Evolutionary conservation across 1,140 invertebrate genomes (phyloP).

Genomic region (Ericerus pela): DNA sequence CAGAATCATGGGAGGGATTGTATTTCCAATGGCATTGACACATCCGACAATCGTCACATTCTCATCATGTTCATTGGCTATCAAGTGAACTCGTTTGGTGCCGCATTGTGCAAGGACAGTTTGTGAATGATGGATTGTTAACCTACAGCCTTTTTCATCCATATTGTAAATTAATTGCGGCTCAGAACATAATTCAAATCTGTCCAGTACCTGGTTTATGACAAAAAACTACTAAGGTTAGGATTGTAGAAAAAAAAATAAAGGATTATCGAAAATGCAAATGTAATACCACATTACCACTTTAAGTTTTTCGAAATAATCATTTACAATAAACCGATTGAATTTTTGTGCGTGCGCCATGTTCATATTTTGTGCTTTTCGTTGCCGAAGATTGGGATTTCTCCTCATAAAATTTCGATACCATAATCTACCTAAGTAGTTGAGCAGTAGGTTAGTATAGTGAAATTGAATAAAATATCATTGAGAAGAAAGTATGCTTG

Average conservation of each 20-base stretch:
- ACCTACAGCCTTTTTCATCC: slow-evolving; percentile 31
- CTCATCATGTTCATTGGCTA: slow-evolving; percentile 29
- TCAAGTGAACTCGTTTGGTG: slow-evolving; percentile 27
- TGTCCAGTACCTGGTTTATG: no score
- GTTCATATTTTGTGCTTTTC: slow-evolving; percentile 29
- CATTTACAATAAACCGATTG: slow-evolving; percentile 26
- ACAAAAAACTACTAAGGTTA: slow-evolving; percentile 20
- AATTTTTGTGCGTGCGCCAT: slow-evolving; percentile 27
- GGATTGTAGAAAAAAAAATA: no score
- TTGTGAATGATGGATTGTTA: slow-evolving; percentile 29
- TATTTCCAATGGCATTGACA: slow-evolving; percentile 27
- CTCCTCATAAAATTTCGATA: no score
- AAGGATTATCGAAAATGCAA: no score
- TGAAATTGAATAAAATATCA: no score
- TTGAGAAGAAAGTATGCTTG: no score
- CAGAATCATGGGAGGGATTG: slow-evolving; percentile 29
- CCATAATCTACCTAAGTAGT: no score
- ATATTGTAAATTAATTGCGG: slow-evolving; percentile 30
- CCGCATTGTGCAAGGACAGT: slow-evolving; percentile 28
- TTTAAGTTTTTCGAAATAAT: slow-evolving; percentile 24
- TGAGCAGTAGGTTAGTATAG: no score
- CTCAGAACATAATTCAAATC: no score
- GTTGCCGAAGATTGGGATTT: no score
- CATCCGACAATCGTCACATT: slow-evolving; percentile 27
- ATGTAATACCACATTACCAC: no score